Evolutionary conservation across 2,113 vertebrate genomes (phyloP), one percentile per base, ranked within the genome.

Genomic region (Rhinoptilus africanus): DNA sequence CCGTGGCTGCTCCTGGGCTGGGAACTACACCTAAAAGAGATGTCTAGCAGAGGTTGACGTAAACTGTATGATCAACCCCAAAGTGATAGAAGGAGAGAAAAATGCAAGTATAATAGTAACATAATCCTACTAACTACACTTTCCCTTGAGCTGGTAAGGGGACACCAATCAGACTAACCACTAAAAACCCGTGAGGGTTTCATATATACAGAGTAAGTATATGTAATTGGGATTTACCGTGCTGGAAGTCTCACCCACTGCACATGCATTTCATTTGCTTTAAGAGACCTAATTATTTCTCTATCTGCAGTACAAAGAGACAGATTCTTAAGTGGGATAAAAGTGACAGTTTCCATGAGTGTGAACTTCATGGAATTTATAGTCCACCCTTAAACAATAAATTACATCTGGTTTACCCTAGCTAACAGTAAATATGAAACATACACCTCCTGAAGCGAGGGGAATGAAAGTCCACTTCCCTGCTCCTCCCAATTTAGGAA

Each of bases 401-500:
- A 92, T 96, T 93, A 57, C 77, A 86, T 97, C 86, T 91, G 56
- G 51, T 96, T 96, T 95, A 85, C 92, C 64, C 50, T 56, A 94
- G 88, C 81, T 96, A 89, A 81, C 63, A 85, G 71, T 88, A 94
- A 92, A 92, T 89, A 93, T 47, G 86, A 94, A 96, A 92, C 83
- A 95, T 76, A 67, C 14, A 91, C 66, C 77, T 80, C 41, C 54
- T 47, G 72, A 79, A 73, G 50, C 8, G 24, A 88, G 64, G 77
- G 88, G 74, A 92, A 82, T 92, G 89, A 50, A 92, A 94, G 59
- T 71, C 93, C 32, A 28, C n/a, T 96, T 95, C 82, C 62, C 57
- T 11, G 14, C 88, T 85, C 91, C 93, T 96, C 88, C 93, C 82
- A 85, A 11, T 96, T 97, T 96, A 97, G 96, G 95, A 98, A 95